A percentile compares a stretch with the other conserved stretches of the same genome.
These are phyloP conservation scores for Esox masquinongy DNA, from an alignment of 2,797 vertebrate genomes.

Conservation along the genomic window DNA sequence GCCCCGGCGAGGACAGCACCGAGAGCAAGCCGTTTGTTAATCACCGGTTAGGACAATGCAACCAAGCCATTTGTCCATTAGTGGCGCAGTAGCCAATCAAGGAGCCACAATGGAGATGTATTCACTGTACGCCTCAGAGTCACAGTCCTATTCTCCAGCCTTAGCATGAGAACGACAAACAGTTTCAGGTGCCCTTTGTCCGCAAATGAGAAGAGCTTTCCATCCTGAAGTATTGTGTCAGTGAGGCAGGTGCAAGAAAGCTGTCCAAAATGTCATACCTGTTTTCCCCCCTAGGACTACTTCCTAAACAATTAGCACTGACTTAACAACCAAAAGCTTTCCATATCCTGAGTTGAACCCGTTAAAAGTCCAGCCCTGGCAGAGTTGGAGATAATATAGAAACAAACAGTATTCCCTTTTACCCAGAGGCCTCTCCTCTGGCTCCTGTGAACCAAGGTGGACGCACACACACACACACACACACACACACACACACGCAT, in stretches of 20 bases:
- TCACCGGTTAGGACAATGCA: not conserved
- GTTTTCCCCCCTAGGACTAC: not conserved
- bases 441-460: constrained; percentile 15
- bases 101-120: too few relatives aligned
- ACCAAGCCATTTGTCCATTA: too few relatives aligned
- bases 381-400: constrained; percentile 3
- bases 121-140: too few relatives aligned
- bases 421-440: constrained; percentile 18
- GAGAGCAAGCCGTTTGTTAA: too few relatives aligned
- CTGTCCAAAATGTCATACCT: not conserved
- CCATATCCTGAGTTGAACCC: not conserved
- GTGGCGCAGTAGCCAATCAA: too few relatives aligned
- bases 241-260: not conserved
- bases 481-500: not conserved
- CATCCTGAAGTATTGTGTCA: too few relatives aligned
- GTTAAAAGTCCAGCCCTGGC: constrained; percentile 19
- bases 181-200: too few relatives aligned
- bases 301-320: not conserved
- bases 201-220: too few relatives aligned
- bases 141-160: too few relatives aligned
- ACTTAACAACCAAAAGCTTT: not conserved
- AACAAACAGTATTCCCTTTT: not conserved
- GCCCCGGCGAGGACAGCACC: not conserved
- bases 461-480: not conserved
- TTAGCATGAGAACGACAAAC: too few relatives aligned